Conservation (phyloP, 2,888 invertebrate species). For the Apomyelois bistriatella region DNA sequence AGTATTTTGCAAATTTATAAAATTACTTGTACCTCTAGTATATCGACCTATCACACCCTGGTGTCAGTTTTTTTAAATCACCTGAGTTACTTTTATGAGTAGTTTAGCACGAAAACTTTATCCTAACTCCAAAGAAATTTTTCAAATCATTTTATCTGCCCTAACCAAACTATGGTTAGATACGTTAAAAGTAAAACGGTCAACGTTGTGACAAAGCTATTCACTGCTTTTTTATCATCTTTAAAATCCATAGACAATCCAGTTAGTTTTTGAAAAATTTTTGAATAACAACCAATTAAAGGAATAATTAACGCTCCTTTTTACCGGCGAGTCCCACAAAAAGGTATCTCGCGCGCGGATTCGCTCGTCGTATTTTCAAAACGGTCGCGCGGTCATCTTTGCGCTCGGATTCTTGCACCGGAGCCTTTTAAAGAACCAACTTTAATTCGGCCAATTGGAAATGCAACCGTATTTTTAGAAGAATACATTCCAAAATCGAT, state of each 20-base stretch:
- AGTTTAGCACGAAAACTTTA: too few species aligned
- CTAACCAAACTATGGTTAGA: too few species aligned
- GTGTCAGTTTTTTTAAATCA: too few species aligned
- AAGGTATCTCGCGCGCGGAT: conserved; percentile 62
- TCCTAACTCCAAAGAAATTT: too few species aligned
- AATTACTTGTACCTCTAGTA: too few species aligned
- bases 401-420: conserved; percentile 30
- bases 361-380: conserved; percentile 76
- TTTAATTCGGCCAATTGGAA: conserved; percentile 13
- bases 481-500: conserved; percentile 16
- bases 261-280: conserved; percentile 15
- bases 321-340: conserved; percentile 53
- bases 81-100: too few species aligned
- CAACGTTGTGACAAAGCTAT: too few species aligned
- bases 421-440: conserved; percentile 13
- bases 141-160: too few species aligned
- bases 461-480: conserved; percentile 11
- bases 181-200: too few species aligned
- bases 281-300: conserved; percentile 59
- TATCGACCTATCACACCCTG: too few species aligned
- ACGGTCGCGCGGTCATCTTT: conserved; percentile 53
- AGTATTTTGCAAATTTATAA: too few species aligned
- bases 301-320: conserved; percentile 65
- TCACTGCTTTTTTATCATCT: too few species aligned
- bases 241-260: conserved; percentile 3